Evolutionary conservation across 2,888 invertebrate species (phyloP), one percentile per base, ranked within the genome.

Genomic region (Ormyrus thymus): DNA sequence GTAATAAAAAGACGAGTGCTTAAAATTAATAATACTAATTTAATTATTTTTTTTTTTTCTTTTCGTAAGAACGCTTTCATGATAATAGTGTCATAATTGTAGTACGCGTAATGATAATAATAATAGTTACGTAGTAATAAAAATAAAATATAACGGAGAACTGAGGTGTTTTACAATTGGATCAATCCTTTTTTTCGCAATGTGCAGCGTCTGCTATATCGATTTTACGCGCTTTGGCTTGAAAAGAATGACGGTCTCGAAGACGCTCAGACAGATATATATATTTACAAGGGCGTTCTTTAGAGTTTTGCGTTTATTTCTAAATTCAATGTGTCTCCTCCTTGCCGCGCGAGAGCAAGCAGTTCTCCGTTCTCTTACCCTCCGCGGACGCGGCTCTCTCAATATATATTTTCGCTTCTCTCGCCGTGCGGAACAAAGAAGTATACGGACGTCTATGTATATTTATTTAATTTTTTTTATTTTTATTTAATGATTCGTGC

Each of bases 21-120:
- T 79, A 76, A 78, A 78, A 74, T 70, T 77, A 78, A 76, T 82
- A 75, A 81, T 82, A 81, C 77, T 80, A 80, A 77, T 81, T 64
- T 80, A 80, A 77, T 81, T 64, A 77, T 79, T 80, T 61, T 45
- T 72, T 76, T 78, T 61, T 45, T 72, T 76, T 78, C 68, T 75
- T 56, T 73, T 73, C 79, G 43, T 76, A 81, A 78, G 80, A 70
- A 79, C 81, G 81, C 81, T 59, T 72, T 55, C 72, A 76, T 75
- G 78, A 77, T 77, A 80, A 69, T 81, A 79, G 74, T 81, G 73
- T 76, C 71, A 82, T 79, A 79, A 81, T 77, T 64, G 43, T 78
- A 79, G 69, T 72, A 78, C 58, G 55, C 65, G 61, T 73, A 78
- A 69, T 69, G 46, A 74, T 69, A 78, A 74, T 78, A 71, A 74